phyloP scores from a whole-genome alignment of 1,140 invertebrate species.

The Solen grandis region DNA sequence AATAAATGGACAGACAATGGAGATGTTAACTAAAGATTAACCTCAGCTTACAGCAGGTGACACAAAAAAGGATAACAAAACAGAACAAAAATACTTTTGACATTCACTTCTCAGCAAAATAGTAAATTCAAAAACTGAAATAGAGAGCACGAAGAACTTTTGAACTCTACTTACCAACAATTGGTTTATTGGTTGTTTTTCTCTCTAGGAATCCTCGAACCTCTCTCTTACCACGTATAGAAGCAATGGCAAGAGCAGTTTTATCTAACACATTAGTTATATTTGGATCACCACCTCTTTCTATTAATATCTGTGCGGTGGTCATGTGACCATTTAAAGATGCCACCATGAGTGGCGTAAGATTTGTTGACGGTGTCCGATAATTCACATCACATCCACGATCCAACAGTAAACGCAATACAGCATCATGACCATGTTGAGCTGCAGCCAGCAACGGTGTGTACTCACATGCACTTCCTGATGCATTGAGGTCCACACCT shows the following conservation, averaged over 20 bases:
- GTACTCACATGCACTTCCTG: conserved; percentile 75
- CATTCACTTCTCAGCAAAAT: background rate
- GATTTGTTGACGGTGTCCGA: conserved; percentile 73
- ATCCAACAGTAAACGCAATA: conserved; percentile 76
- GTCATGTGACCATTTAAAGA: conserved; percentile 80
- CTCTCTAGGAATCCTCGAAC: conserved; percentile 77
- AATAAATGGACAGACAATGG: too few relatives aligned
- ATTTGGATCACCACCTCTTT: conserved; percentile 78
- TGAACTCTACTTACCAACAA: conserved; percentile 74
- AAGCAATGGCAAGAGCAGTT: conserved; percentile 80
- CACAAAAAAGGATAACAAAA: too few relatives aligned
- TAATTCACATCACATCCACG: conserved; percentile 79
- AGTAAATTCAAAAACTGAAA: too few relatives aligned
- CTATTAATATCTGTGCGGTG: conserved; percentile 79
- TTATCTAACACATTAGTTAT: conserved; percentile 74
- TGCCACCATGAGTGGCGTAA: conserved; percentile 79
- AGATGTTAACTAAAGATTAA: too few relatives aligned
- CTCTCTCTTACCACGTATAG: conserved; percentile 73
- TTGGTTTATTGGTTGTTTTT: conserved; percentile 79
- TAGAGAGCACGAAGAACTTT: too few relatives aligned
- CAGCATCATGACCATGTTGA: conserved; percentile 79
- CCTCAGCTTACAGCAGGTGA: too few relatives aligned
- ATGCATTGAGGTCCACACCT: conserved; percentile 73
- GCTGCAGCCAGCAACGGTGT: conserved; percentile 77
- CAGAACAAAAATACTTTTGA: background rate